Conservation (phyloP, 64 coral and sea anemone species). For the Orbicella faveolata region DNA sequence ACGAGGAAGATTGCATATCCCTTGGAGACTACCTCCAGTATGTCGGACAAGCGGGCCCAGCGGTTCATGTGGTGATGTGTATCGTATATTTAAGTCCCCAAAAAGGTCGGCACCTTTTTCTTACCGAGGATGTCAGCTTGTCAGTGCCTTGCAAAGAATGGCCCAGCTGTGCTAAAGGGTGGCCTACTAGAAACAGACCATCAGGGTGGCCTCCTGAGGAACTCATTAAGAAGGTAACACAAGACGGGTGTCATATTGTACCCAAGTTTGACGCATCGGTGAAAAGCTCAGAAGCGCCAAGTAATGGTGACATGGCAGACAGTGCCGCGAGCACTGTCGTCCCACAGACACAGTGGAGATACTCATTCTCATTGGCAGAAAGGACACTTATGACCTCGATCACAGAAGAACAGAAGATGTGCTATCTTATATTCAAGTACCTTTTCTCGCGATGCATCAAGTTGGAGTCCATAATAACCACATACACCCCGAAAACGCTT, state of each 20-base stretch:
- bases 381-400: conserved; percentile 66
- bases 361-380: conserved; percentile 51
- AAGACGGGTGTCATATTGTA: conserved; percentile 56
- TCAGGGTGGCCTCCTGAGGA: conserved; percentile 46
- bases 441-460: conserved; percentile 44
- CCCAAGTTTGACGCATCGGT: conserved; percentile 49
- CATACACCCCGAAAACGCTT: conserved; percentile 53
- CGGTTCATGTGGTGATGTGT: conserved; percentile 53
- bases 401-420: conserved; percentile 58
- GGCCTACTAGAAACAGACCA: conserved; percentile 18
- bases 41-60: conserved; percentile 57
- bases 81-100: not conserved
- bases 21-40: conserved; percentile 33
- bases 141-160: conserved; percentile 55
- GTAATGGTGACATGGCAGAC: not conserved
- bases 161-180: conserved; percentile 48
- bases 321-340: not conserved
- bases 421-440: conserved; percentile 61
- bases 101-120: conserved; percentile 33
- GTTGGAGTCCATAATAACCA: conserved; percentile 42
- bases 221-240: conserved; percentile 36
- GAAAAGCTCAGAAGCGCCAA: not conserved
- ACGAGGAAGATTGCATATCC: conserved; percentile 28
- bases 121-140: conserved; percentile 58
- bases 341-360: conserved; percentile 48